Evolutionary conservation across 2,797 vertebrate species (phyloP).

Genomic region (Typhlichthys subterraneus): DNA sequence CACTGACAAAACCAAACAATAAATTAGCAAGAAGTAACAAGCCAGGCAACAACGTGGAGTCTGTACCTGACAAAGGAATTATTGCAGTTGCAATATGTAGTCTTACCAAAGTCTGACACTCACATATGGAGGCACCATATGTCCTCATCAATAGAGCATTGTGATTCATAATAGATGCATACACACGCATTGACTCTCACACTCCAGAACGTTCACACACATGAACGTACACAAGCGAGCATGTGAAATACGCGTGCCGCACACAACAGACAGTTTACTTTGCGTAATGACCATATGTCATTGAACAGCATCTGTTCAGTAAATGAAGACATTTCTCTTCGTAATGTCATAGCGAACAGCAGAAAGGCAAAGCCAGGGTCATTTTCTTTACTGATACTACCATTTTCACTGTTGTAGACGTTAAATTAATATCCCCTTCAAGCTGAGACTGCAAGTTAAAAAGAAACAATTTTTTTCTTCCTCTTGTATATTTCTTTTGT

Average conservation of each 20-base stretch:
- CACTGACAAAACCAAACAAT: constrained; percentile 7
- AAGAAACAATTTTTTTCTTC: constrained; percentile 24
- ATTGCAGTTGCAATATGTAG: constrained; percentile 27
- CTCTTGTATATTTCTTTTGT: constrained; percentile 13
- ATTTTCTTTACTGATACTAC: too few relatives aligned
- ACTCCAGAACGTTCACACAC: constrained; percentile 21
- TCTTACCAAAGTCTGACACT: constrained; percentile 48
- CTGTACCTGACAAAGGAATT: neutral
- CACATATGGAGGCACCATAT: constrained; percentile 74
- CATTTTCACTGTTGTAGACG: too few relatives aligned
- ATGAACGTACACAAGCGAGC: neutral
- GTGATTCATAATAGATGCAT: constrained; percentile 65
- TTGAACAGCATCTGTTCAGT: constrained; percentile 68
- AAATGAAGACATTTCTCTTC: constrained; percentile 62
- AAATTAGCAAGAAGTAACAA: constrained; percentile 1
- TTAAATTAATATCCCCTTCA: too few relatives aligned
- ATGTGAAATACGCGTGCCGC: constrained; percentile 9
- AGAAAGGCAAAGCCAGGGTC: constrained; percentile 22
- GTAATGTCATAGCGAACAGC: constrained; percentile 41
- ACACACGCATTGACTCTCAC: constrained; percentile 16
- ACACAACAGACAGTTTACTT: constrained; percentile 44
- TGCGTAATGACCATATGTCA: constrained; percentile 74
- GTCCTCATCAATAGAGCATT: constrained; percentile 73
- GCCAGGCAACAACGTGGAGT: neutral
- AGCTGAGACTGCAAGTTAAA: neutral